Evolutionary conservation across 2,888 invertebrate genomes (phyloP).

Genomic region (Abrostola triplasia): DNA sequence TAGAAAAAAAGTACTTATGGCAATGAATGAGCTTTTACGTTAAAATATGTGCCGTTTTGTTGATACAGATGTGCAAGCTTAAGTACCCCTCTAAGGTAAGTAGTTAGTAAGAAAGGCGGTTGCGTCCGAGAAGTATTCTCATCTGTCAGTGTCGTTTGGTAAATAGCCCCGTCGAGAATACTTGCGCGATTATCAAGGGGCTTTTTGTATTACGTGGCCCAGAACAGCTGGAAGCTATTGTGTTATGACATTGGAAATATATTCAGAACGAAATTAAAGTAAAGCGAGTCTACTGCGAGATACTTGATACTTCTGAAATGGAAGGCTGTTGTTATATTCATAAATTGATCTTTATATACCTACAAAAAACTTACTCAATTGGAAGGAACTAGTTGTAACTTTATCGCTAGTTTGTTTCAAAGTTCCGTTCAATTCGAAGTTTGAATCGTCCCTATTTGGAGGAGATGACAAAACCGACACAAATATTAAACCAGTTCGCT

Average conservation of each 20-base stretch:
- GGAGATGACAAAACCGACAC: neutral
- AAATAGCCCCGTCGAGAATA: constrained; percentile 20
- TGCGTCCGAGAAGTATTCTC: constrained; percentile 8
- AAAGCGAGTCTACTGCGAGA: constrained; percentile 16
- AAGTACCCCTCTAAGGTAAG: constrained; percentile 22
- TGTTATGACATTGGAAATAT: constrained; percentile 24
- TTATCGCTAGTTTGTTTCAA: constrained; percentile 3
- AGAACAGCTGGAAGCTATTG: constrained; percentile 16
- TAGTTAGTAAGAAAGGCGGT: constrained; percentile 17
- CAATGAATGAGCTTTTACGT: neutral
- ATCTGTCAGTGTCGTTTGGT: constrained; percentile 30
- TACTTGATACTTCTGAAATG: constrained; percentile 12
- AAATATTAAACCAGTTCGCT: neutral
- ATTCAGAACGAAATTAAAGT: constrained; percentile 9
- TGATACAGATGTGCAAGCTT: constrained; percentile 12
- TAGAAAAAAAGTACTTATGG: no score
- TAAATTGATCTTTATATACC: constrained; percentile 10
- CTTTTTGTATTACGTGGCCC: constrained; percentile 28
- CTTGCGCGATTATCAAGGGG: constrained; percentile 18
- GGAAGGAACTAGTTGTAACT: constrained; percentile 16
- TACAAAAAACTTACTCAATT: constrained; percentile 22
- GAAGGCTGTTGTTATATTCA: constrained; percentile 2
- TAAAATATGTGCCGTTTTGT: neutral
- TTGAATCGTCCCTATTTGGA: constrained; percentile 2
- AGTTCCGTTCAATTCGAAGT: constrained; percentile 8